Base-by-base conservation (phyloP, 2,113 vertebrate genomes). In the Apodemus speciosus region DNA sequence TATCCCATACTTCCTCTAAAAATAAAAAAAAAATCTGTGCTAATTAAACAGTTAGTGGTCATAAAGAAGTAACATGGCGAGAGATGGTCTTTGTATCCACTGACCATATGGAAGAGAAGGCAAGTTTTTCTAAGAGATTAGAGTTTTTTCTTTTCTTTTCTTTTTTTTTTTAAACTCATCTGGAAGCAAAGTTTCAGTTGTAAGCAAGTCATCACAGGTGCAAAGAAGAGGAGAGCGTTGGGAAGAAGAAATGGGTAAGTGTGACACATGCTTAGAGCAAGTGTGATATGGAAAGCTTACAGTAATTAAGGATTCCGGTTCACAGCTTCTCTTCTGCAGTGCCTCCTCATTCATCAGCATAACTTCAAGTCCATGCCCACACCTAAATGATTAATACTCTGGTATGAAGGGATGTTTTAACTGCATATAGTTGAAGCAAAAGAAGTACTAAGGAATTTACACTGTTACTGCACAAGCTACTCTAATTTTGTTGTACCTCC, bases 141-240 rank as follows among this genome's bases (percentile, higher is more conserved):
- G 0, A 38, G 27, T 51, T 62, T 88, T 66, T 90, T 66, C 49
- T 0, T 32, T 46, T 46, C 43, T 46, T 46, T 46, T 46, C 6
- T 46, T 46, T 46, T 46, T 46, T 46, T 46, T 46, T 46, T 46
- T 46, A 46, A 96, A 76, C 30, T 73, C 30, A 11, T 9, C 27
- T 79, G 13, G 38, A 90, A 93, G 60, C 32, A 58, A 80, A 94
- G 51, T 56, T 91, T 38, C 79, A 90, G 25, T 4, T 85, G n/a
- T 4, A 71, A 80, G 38, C 21, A 84, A 62, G 14, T 58, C 77
- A 88, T 40, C 60, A 43, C 58, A 88, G 92, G 56, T 13, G 16
- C 14, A 93, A 89, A 16, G 58, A 87, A 71, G 81, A 38, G 46
- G 40, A 62, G 27, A 72, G 21, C 16, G 38, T 40, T 35, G 14